These are phyloP conservation scores for Ovis canadensis DNA, from an alignment of 2,113 vertebrate species.

Conservation along the genomic window DNA sequence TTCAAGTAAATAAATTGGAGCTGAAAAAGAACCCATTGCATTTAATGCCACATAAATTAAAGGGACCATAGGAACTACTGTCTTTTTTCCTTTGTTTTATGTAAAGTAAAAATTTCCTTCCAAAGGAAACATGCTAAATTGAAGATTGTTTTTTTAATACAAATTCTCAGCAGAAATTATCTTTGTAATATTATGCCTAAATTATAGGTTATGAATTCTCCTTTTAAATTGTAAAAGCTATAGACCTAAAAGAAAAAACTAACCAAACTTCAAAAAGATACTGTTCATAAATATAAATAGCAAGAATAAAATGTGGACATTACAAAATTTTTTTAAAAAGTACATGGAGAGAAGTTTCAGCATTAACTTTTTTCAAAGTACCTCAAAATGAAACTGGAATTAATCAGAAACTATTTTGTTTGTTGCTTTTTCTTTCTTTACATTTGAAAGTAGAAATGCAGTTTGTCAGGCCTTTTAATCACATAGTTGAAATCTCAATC, in stretches of 20 bases:
- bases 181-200: background rate
- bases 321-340: background rate
- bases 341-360: background rate
- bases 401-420: background rate
- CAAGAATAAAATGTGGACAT: background rate
- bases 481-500: constrained; percentile 9
- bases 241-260: background rate
- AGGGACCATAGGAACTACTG: background rate
- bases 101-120: background rate
- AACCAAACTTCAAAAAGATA: background rate
- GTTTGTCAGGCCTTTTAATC: background rate
- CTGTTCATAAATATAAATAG: background rate
- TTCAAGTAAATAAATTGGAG: background rate
- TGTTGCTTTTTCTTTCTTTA: background rate
- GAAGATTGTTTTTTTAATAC: background rate
- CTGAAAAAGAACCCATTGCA: background rate
- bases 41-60: background rate
- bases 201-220: background rate
- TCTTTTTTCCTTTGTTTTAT: background rate
- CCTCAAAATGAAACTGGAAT: background rate
- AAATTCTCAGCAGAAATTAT: background rate
- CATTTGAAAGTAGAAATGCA: constrained; percentile 20
- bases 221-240: background rate
- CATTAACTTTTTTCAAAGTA: constrained; percentile 37
- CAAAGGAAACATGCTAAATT: background rate